Evolutionary conservation across 2,888 invertebrate species (phyloP), one percentile per base, ranked within the genome.

Genomic region (Eugnorisma glareosa): DNA sequence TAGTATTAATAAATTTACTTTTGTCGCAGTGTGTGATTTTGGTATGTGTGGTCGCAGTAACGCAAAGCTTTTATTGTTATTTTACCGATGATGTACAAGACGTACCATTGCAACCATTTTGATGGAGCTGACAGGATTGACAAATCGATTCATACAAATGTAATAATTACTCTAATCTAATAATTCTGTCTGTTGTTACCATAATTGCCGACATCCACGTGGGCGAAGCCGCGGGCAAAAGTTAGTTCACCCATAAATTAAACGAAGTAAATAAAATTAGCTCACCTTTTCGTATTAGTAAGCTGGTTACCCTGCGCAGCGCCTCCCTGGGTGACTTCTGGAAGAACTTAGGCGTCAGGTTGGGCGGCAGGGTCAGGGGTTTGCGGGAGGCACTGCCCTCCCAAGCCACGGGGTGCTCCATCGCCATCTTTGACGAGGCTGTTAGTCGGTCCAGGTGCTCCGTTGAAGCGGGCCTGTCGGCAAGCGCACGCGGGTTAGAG

Each of bases 321-420:
- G 98, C 98, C 95, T 98, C 98, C 91, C 98, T 97, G 68, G 98
- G 98, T 86, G 98, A 98, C 95, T 98, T 98, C 94, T 98, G 98
- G 97, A 98, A 98, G 97, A 98, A 98, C 95, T 98, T 98, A 90
- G 98, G 98, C 86, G 98, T 98, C 92, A 98, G 97, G 97, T 98
- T 98, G 79, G 98, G 98, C 74, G 98, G 98, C 91, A 98, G 97
- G n/a, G 98, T 98, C 86, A 98, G 97, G 10, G 98, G 98, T 92
- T 98, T 98, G 91, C 98, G 97, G 85, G 96, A 97, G 91, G 91
- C 97, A 83, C 97, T 91, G 79, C 94, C 94, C 69, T 97, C 96
- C 96, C 97, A 96, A 1, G 96, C 92, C 82, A 96, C 97, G 88
- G 95, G 96, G 93, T 94, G 97, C 95, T 95, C 96, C 93, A 97